Base-by-base conservation (phyloP, 2,888 invertebrate genomes). In the Bombylius discolor region DNA sequence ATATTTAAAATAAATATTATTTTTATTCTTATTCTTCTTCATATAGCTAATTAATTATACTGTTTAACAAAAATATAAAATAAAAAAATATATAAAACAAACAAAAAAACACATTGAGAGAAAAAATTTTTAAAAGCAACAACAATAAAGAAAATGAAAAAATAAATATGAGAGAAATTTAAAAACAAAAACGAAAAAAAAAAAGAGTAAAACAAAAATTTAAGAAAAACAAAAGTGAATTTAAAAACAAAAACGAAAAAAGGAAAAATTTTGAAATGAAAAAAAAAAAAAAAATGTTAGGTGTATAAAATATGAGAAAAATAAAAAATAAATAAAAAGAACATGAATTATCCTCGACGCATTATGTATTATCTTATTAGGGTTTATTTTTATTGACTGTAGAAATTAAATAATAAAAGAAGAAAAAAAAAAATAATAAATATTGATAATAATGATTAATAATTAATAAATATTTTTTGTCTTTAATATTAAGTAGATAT, bases 391-490 rank as follows among this genome's bases (percentile, higher is more conserved):
- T 54, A 54, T 36, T 54, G 54, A 54, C 45, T 36, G 34, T 36
- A 36, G 34, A 36, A 36, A 36, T 23, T 36, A 36, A 36, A 3
- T 3, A 36, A 36, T 36, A 36, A 36, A 36, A 36, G 23, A 23
- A 23, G 49, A 23, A 23, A 3, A 23, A 23, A 23, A 23, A 23
- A 23, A 23, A 23, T 23, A 23, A 23, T 54, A 54, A 23, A 23
- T 54, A 54, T 49, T 54, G 49, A 54, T 54, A 54, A 54, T 54
- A 49, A 49, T 54, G n/a, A n/a, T n/a, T n/a, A n/a, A 49, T 54
- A 49, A 49, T 54, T 23, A 23, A 23, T 23, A 23, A 36, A 36
- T 36, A 36, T 36, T 36, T 36, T 36, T 36, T 36, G 34, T 36
- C 34, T 36, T 36, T 36, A 54, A 54, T 49, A 54, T 54, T 54